phyloP scores from a whole-genome alignment of 2,797 vertebrate species.

The Hoplostethus atlanticus region DNA sequence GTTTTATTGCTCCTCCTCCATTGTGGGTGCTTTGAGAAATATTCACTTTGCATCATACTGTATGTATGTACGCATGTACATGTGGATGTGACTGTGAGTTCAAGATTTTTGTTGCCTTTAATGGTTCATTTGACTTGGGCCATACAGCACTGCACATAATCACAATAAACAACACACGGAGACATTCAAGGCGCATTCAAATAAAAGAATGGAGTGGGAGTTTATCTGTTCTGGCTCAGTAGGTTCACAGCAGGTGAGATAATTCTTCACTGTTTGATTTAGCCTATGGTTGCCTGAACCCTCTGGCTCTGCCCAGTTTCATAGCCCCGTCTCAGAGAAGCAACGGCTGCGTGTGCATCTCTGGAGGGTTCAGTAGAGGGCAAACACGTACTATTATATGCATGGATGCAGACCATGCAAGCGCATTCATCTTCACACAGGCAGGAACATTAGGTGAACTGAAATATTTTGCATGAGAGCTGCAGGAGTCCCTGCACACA shows the following conservation, averaged over 20 bases:
- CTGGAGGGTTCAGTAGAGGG: background rate
- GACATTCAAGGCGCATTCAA: background rate
- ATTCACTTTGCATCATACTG: background rate
- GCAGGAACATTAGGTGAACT: conserved; percentile 28
- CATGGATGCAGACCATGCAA: conserved; percentile 44
- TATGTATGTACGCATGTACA: background rate
- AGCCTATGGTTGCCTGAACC: background rate
- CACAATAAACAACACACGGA: background rate
- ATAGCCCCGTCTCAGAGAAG: background rate
- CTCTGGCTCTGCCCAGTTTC: background rate
- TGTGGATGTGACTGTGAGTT: background rate
- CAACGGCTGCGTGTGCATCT: background rate
- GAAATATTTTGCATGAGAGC: conserved; percentile 3
- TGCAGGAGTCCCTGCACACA: conserved; percentile 1
- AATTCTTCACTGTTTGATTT: background rate
- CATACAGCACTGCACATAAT: background rate
- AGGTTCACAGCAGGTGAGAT: background rate
- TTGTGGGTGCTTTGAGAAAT: background rate
- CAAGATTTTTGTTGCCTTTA: background rate
- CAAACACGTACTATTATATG: conserved; percentile 37
- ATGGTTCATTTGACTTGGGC: background rate
- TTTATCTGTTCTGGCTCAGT: background rate
- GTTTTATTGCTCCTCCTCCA: no score
- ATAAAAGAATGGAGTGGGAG: background rate
- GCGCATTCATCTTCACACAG: conserved; percentile 25